Evolutionary conservation across 2,797 vertebrate species (phyloP), one percentile per base, ranked within the genome.

Genomic region (Lateolabrax maculatus): DNA sequence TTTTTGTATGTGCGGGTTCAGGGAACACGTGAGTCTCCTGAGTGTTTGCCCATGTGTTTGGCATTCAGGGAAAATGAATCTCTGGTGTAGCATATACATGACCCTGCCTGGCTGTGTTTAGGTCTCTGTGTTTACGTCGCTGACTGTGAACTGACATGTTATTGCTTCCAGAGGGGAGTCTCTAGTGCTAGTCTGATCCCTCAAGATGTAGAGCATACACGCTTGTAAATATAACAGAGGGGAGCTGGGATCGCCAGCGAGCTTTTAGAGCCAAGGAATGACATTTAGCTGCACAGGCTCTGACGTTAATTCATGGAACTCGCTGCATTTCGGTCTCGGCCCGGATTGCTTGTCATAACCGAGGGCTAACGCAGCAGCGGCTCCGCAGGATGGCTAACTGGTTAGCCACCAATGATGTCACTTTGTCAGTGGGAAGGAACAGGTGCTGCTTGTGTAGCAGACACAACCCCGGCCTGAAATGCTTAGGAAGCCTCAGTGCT

Each of bases 371-470:
- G 27, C 60, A 61, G 81, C 79, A 61, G 39, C 61, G 29, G 81
- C 67, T 21, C 55, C 9, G 5, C 49, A 49, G 53, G 7, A 9
- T 5, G 0, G 73, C 76, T 80, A 84, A 46, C 52, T 3, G 16
- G 23, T 63, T 71, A 84, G 88, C 90, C 56, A 6, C 16, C 53
- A 46, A 43, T 93, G 91, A 94, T 90, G 90, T 93, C 90, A 93
- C 79, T 85, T 67, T 44, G 68, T 81, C 78, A 81, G 84, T 44
- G 31, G 41, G 77, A 73, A 84, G 73, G 83, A 89, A 94, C 94
- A 95, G 93, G 92, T 95, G 93, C 84, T 83, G 73, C 58, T 60
- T 81, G 75, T 81, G 80, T 48, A 73, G 74, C 77, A 88, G 76
- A 86, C 76, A 55, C 55, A 80, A 75, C 36, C 46, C 53, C 6